Evolutionary conservation across 2,888 invertebrate genomes (phyloP), one percentile per base, ranked within the genome.

Genomic region (Plutella xylostella): DNA sequence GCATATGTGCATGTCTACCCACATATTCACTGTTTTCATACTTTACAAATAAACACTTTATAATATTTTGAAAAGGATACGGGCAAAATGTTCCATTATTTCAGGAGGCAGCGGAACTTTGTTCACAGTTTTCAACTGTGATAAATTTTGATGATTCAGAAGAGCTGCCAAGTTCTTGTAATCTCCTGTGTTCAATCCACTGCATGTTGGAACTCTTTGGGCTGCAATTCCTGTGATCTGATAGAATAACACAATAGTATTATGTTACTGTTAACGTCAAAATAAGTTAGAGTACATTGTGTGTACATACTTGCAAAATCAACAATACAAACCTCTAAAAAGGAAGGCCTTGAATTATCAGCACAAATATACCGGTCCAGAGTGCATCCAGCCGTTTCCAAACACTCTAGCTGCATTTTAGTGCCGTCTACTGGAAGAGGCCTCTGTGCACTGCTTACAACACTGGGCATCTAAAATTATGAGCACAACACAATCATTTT

Each of bases 61-160:
- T 5, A 22, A 5, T 22, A 28, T 28, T 28, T n/a, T 33, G 45
- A 47, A 86, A 90, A 90, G 90, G 91, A 91, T 93, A 97, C 96
- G 94, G 56, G 92, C 91, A 85, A 97, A 95, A 73, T 97, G 95
- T 78, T 98, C 97, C 80, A 96, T 89, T 48, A 98, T 92, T 85
- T 97, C 97, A 7, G 92, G 90, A 19, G 98, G 98, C 45, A 98
- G 84, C 11, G 97, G 94, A 49, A 95, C 90, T 83, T 92, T 94
- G 65, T 90, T 92, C 19, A 92, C 78, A 49, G 91, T 89, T 63
- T 90, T 90, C 57, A 96, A 85, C 68, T 96, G 93, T 49, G 90
- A 90, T 55, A 95, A 85, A 57, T 89, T 89, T 49, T 89, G 85
- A 49, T 91, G 90, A 52, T 90, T 79, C 17, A 90, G 86, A 42